Base-by-base conservation (phyloP, 2,113 vertebrate genomes). In the Copsychus sechellarum region DNA sequence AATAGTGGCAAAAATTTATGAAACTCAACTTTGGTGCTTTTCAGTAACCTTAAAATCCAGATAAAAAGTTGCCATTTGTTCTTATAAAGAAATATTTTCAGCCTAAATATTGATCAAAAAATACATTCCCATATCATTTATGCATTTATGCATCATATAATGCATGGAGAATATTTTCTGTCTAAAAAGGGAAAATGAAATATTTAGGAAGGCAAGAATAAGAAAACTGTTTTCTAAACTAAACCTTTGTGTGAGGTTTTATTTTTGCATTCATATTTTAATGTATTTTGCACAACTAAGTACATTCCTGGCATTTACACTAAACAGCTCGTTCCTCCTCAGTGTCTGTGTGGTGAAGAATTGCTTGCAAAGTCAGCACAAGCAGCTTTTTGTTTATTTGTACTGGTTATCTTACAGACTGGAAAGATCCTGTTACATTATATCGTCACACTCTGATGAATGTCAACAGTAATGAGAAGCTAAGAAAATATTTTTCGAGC, bases 321-420 rank as follows among this genome's bases (percentile, higher is more conserved):
- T 73, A 20, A 73, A 36, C 24, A 64, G 20, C 38, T 87, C 53
- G 13, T 91, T 91, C 54, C 58, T 90, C 54, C 85, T 73, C 38
- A 11, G 50, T 4, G 14, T 62, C 92, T 86, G 62, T 85, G 87
- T 53, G 78, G 29, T 77, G 93, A 91, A 83, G 61, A 95, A 93
- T 85, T 91, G 86, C 95, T 93, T 78, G 76, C n/a, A 86, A 67
- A 94, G 67, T 86, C 79, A 48, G 51, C 17, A 51, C 88, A 67
- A 92, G 90, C 80, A 61, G 64, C 43, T 86, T 90, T 86, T 86
- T 82, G 78, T 97, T 97, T 97, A 81, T 97, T 93, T 97, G 82
- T 84, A 13, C 77, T 96, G 82, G 60, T 91, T 96, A 93, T 95
- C 87, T 90, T 90, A 65, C 67, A 57, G 82, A 23, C 58, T 53